Evolutionary conservation across 2,113 vertebrate genomes (phyloP).

Genomic region (Emydocephalus ijimae): DNA sequence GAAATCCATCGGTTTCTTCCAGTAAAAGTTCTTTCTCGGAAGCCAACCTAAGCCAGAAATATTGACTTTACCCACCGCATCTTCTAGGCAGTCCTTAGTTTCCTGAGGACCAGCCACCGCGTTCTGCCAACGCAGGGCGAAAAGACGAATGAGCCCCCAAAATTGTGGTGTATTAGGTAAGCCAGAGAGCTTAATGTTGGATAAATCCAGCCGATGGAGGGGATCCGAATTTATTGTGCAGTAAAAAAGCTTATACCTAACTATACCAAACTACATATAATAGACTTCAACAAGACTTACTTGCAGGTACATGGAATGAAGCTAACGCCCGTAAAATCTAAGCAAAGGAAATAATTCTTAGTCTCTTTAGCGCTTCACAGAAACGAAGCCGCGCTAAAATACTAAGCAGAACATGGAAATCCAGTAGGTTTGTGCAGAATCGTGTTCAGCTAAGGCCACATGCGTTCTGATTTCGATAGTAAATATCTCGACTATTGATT

Average conservation of each 20-base stretch:
- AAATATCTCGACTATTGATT: not conserved
- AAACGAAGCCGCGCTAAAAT: not conserved
- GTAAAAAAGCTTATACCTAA: not conserved
- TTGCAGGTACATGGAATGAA: not conserved
- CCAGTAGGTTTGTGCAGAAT: not conserved
- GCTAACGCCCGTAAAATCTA: not conserved
- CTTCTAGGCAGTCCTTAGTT: not conserved
- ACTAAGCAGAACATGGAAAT: not conserved
- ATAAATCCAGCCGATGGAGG: not conserved
- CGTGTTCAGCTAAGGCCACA: not conserved
- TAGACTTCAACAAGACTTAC: not conserved
- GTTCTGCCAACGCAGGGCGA: not conserved
- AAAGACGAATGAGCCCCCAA: not conserved
- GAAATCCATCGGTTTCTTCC: not conserved
- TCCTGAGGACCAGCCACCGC: not conserved
- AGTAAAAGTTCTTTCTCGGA: not conserved
- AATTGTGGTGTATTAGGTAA: not conserved
- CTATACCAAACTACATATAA: too few relatives aligned
- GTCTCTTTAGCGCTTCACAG: not conserved
- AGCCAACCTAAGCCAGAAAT: not conserved
- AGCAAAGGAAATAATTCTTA: not conserved
- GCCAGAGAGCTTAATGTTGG: not conserved
- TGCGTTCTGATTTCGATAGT: not conserved
- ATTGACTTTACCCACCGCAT: not conserved
- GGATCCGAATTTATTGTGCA: not conserved